A percentile compares a stretch with the other conserved stretches of the same genome.
phyloP scores from a whole-genome alignment of 2,113 vertebrate genomes.

The Cavia porcellus region DNA sequence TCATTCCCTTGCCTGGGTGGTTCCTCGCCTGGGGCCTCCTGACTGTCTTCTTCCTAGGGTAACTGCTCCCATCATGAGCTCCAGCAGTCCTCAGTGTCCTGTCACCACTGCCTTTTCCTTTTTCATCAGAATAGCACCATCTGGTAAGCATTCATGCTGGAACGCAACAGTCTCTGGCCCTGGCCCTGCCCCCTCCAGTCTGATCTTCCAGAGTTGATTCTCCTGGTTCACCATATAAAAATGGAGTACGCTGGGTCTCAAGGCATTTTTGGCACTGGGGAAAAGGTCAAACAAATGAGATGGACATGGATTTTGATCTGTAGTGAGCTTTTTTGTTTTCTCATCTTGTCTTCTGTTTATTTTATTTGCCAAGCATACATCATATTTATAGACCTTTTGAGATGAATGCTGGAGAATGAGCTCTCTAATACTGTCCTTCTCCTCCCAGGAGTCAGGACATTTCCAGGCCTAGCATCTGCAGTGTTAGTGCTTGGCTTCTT shows the following conservation, averaged over 20 bases:
- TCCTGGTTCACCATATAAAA: neutral
- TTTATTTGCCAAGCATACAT: neutral
- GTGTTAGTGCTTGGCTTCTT: neutral
- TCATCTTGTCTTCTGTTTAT: neutral
- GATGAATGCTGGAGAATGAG: neutral
- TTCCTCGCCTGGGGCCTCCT: neutral
- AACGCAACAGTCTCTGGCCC: neutral
- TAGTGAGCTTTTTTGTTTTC: neutral
- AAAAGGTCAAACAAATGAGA: neutral
- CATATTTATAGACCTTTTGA: neutral
- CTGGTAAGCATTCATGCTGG: neutral
- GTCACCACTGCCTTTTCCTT: neutral
- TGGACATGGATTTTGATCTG: neutral
- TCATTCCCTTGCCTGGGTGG: neutral
- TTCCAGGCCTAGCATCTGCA: neutral
- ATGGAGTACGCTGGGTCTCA: neutral
- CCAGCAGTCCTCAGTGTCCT: neutral
- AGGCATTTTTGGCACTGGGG: neutral
- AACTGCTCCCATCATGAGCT: fast-evolving
- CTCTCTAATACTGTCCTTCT: neutral
- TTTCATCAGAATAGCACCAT: neutral
- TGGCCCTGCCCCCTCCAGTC: neutral
- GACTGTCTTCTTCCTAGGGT: neutral
- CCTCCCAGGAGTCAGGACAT: neutral
- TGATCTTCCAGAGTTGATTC: neutral